A percentile compares a stretch with the other conserved stretches of the same genome.
Conservation (phyloP, 2,797 vertebrate species). For the Bradypodion ventrale region DNA sequence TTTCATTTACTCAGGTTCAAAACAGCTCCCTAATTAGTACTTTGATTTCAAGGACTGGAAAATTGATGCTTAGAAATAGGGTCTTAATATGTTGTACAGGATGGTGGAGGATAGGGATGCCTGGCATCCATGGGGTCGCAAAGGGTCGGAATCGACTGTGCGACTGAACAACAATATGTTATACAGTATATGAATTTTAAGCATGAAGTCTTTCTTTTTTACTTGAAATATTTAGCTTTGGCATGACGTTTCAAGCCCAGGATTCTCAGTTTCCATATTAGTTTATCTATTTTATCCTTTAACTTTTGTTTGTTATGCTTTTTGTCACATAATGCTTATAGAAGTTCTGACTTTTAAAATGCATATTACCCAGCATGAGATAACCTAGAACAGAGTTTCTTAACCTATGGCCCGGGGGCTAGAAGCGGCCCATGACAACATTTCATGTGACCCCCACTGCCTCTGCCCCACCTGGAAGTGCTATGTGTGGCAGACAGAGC, state of each 20-base stretch:
- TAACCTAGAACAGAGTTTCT: too few relatives aligned
- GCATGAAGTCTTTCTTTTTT: neutral
- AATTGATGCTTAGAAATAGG: neutral
- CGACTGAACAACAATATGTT: too few relatives aligned
- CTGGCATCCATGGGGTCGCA: too few relatives aligned
- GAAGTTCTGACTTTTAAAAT: conserved; percentile 48
- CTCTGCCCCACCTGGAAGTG: too few relatives aligned
- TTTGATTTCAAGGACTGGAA: neutral
- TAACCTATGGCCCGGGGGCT: too few relatives aligned
- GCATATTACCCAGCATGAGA: conserved; percentile 39
- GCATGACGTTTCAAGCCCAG: neutral
- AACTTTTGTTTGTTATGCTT: neutral
- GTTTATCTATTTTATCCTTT: neutral
- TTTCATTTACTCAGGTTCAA: neutral
- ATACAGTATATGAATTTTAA: too few relatives aligned
- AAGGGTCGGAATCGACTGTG: too few relatives aligned
- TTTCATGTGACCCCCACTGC: too few relatives aligned
- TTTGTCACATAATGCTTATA: neutral
- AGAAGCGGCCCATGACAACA: too few relatives aligned
- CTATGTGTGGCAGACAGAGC: too few relatives aligned
- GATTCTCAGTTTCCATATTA: neutral
- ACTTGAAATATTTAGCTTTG: neutral
- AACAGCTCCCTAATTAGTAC: neutral
- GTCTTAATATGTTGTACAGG: neutral
- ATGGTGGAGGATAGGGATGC: too few relatives aligned